Evolutionary conservation across 2,797 vertebrate genomes (phyloP).

Genomic region (Sebastes itinus): DNA sequence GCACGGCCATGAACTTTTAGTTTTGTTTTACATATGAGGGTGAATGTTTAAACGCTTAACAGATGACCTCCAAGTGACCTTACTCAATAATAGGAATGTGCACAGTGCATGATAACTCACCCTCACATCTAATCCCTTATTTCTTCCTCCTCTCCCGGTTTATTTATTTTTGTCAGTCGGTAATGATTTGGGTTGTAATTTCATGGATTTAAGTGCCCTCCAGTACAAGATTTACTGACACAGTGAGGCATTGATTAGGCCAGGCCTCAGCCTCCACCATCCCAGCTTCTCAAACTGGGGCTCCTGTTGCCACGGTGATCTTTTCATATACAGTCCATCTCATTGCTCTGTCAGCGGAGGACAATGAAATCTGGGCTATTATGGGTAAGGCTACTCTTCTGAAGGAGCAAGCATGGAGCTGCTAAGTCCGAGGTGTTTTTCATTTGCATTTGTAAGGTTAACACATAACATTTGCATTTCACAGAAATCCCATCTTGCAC

Average conservation of each 20-base stretch:
- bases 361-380: constrained; percentile 74
- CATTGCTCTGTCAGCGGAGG: constrained; percentile 53
- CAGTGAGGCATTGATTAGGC: constrained; percentile 58
- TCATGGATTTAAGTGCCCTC: constrained; percentile 35
- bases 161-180: constrained; percentile 13
- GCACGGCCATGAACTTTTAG: not conserved
- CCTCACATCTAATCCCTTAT: not conserved
- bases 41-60: not conserved
- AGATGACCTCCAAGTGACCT: constrained; percentile 23
- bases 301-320: constrained; percentile 81
- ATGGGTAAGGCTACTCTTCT: constrained; percentile 54
- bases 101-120: constrained; percentile 62
- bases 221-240: constrained; percentile 44
- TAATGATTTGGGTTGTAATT: constrained; percentile 30
- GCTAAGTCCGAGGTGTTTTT: constrained; percentile 42
- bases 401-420: constrained; percentile 54
- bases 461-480: constrained; percentile 62
- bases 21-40: not conserved
- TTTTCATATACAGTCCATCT: constrained; percentile 73
- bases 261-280: constrained; percentile 53
- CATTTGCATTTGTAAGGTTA: constrained; percentile 72
- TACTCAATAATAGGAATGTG: not conserved
- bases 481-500: constrained; percentile 29
- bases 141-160: not conserved
- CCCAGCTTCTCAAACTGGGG: constrained; percentile 65